Conservation (phyloP, 2,113 vertebrate genomes). For the Odontesthes bonariensis region DNA sequence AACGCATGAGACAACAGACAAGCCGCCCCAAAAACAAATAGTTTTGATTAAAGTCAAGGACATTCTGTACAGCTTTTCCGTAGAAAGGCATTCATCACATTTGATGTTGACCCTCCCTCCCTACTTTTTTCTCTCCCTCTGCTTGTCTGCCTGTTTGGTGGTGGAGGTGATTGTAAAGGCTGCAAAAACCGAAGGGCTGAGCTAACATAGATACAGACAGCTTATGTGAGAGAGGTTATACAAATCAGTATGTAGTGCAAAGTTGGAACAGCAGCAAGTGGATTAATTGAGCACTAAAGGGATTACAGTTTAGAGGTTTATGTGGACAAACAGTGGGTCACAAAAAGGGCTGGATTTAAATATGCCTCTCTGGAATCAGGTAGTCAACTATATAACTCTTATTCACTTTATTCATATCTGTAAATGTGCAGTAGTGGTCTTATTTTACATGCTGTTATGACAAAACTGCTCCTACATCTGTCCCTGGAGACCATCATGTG, state of each 20-base stretch:
- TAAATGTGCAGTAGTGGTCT: slow-evolving; percentile 21
- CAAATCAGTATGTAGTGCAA: slow-evolving; percentile 72
- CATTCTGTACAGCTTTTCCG: slow-evolving; percentile 94
- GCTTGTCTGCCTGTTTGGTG: slow-evolving; percentile 55
- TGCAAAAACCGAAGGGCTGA: slow-evolving; percentile 80
- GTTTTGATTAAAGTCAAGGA: slow-evolving; percentile 99
- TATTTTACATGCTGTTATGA: slow-evolving; percentile 31
- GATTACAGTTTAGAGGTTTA: slow-evolving; percentile 76
- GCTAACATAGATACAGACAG: slow-evolving; percentile 82
- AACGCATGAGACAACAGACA: slow-evolving; percentile 96
- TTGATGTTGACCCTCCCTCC: slow-evolving; percentile 90
- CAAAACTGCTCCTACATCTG: slow-evolving; percentile 26
- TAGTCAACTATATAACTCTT: slow-evolving; percentile 38
- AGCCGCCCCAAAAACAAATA: slow-evolving; percentile 94
- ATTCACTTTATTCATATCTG: slow-evolving; percentile 18
- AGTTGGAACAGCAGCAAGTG: slow-evolving; percentile 74
- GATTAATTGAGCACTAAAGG: slow-evolving; percentile 79
- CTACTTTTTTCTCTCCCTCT: slow-evolving; percentile 49
- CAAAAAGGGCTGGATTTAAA: slow-evolving; percentile 63
- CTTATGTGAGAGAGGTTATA: slow-evolving; percentile 75
- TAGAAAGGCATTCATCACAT: slow-evolving; percentile 98
- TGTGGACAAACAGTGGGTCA: slow-evolving; percentile 73
- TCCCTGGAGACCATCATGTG: slow-evolving; percentile 44
- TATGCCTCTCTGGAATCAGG: slow-evolving; percentile 52
- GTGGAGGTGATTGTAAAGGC: slow-evolving; percentile 75